Percentiles rank a stretch among this genome's conserved stretches.
Conservation (phyloP, 2,113 vertebrate genomes). For the Protobothrops flavoviridis region DNA sequence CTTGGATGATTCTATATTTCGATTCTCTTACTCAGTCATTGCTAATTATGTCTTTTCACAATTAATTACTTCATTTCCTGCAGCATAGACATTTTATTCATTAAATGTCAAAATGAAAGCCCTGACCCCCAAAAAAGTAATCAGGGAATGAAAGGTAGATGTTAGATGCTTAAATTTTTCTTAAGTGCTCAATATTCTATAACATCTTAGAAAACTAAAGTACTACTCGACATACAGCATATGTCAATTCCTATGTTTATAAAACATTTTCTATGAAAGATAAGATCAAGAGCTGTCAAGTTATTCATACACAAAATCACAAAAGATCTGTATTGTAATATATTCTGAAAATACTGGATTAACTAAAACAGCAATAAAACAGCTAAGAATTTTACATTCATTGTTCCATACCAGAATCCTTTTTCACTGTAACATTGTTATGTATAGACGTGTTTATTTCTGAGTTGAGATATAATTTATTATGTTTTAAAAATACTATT, state of each 20-base stretch:
- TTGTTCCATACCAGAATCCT: background rate
- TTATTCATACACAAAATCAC: background rate
- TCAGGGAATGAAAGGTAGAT: constrained; percentile 70
- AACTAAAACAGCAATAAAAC: background rate
- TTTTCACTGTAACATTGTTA: constrained; percentile 31
- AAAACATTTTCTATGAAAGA: constrained; percentile 63
- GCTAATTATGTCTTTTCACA: constrained; percentile 82
- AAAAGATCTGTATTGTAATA: background rate
- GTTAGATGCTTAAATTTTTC: constrained; percentile 67
- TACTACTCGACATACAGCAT: constrained; percentile 16
- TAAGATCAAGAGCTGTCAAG: background rate
- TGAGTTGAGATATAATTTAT: constrained; percentile 65
- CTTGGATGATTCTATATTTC: constrained; percentile 79
- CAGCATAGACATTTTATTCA: constrained; percentile 76
- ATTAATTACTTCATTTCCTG: constrained; percentile 78
- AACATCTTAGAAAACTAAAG: constrained; percentile 47
- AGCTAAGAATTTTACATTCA: background rate
- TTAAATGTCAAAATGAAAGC: constrained; percentile 77
- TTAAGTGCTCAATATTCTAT: constrained; percentile 64
- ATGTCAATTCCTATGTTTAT: constrained; percentile 26
- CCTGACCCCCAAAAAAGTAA: constrained; percentile 72
- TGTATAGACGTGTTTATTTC: constrained; percentile 58
- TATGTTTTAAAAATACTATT: constrained; percentile 69
- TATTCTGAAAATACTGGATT: background rate
- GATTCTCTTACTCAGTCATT: constrained; percentile 80